phyloP scores from a whole-genome alignment of 2,797 vertebrate genomes.

The Mus spretus region DNA sequence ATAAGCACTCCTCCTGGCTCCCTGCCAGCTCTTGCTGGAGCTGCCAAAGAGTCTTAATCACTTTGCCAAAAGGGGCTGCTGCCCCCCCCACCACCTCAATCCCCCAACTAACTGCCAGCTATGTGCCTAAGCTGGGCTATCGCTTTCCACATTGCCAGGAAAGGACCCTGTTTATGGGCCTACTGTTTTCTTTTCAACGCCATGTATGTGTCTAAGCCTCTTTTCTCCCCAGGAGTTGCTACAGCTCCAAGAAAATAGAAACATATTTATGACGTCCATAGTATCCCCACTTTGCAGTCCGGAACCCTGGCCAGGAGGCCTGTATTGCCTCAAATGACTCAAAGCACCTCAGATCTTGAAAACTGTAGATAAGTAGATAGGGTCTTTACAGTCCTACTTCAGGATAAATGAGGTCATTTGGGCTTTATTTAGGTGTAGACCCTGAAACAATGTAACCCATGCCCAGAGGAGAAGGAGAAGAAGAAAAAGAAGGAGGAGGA shows the following conservation, averaged over 20 bases:
- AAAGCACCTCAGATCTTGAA: neutral
- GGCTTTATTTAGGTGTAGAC: neutral
- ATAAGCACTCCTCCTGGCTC: conserved; percentile 84
- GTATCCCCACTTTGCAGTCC: neutral
- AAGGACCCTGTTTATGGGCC: conserved; percentile 6
- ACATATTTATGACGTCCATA: neutral
- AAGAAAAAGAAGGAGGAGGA: too few species aligned
- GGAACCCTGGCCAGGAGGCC: neutral
- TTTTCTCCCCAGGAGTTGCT: conserved; percentile 57
- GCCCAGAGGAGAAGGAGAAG: neutral
- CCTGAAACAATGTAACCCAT: neutral
- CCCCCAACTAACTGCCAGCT: conserved; percentile 74
- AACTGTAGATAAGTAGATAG: neutral
- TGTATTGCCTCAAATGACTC: neutral
- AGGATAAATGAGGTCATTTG: neutral
- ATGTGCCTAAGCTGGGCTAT: neutral
- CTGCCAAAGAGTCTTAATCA: conserved; percentile 87
- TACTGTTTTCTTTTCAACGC: conserved; percentile 40
- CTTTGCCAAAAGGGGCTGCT: conserved; percentile 77
- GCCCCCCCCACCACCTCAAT: neutral
- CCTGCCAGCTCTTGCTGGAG: conserved; percentile 80
- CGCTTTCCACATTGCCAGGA: neutral
- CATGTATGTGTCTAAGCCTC: conserved; percentile 57
- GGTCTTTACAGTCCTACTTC: neutral
- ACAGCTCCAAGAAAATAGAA: conserved; percentile 35